Base-by-base conservation (phyloP, 2,113 vertebrate species). In the Epinephelus lanceolatus region DNA sequence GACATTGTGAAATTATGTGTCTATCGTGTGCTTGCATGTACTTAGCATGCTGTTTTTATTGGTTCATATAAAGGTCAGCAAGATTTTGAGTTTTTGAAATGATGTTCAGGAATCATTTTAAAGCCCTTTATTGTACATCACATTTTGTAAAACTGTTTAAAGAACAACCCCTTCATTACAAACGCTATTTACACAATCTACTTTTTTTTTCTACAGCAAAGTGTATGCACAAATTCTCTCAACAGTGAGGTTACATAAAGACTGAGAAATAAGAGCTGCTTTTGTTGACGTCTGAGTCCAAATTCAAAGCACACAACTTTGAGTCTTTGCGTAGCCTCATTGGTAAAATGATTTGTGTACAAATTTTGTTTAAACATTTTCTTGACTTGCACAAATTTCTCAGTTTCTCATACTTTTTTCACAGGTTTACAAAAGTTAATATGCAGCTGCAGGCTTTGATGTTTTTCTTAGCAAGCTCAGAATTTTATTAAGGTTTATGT, bases 141-240 rank as follows among this genome's bases (percentile, higher is more conserved):
- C 14, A 11, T 71, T 56, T 71, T 56, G 10, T 59, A 61, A 72
- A 72, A 1, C 68, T 55, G 13, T 70, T 45, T 45, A n/a, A 23
- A 70, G 21, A 47, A 23, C 37, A 12, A 45, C 8, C 11, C 9
- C 42, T 45, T 8, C 42, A 45, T 11, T 45, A 12, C 9, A 45
- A 45, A 45, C 0, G 8, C 9, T 45, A 45, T 11, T 45, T 45
- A 2, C 1, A 45, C 8, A 45, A 11, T 10, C 10, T 45, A 45
- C 11, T 3, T 45, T 45, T 45, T 45, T 45, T 45, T 45, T 45
- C 11, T 12, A 45, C 42, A 37, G 33, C 33, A 37, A 37, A 37
- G 2, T 1, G 1, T 33, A 3, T 3, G 37, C 21, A n/a, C 19
- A n/a, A 63, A 42, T 19, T 62, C 4, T 6, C 4, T 17, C 52